Conservation (phyloP, 2,113 vertebrate species). For the Peromyscus maniculatus region DNA sequence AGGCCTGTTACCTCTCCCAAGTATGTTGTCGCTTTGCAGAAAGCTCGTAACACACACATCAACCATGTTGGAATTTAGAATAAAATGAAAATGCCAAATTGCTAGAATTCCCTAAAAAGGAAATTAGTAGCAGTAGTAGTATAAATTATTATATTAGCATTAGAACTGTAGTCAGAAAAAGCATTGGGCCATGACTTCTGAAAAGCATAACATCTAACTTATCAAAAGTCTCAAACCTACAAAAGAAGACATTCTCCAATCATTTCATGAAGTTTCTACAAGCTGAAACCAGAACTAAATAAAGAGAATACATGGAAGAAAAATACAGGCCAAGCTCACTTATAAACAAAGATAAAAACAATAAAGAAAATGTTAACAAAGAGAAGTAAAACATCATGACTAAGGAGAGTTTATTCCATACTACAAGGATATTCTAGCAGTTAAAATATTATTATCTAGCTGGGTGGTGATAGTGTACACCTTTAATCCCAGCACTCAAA, state of each 20-base stretch:
- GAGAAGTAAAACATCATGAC: background rate
- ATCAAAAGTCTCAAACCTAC: background rate
- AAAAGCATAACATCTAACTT: background rate
- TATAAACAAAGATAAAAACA: background rate
- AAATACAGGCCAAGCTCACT: background rate
- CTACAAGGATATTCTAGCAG: background rate
- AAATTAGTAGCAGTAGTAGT: background rate
- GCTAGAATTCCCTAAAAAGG: background rate
- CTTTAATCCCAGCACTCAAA: background rate
- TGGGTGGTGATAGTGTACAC: background rate
- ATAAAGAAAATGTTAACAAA: background rate
- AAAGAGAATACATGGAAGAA: background rate
- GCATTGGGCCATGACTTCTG: background rate
- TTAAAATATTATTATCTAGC: background rate
- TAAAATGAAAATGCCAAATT: conserved; percentile 16
- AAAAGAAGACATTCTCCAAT: background rate
- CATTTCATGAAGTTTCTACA: conserved; percentile 21
- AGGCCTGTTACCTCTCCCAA: background rate
- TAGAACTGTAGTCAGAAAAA: conserved; percentile 18
- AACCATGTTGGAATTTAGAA: background rate
- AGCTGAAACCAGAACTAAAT: background rate
- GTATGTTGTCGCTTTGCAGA: too few relatives aligned
- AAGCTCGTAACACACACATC: background rate
- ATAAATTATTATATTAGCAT: background rate
- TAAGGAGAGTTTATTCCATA: conserved; percentile 12